Percentiles rank a stretch among this genome's conserved stretches.
Evolutionary conservation across 1,140 invertebrate species (phyloP).

Genomic region (Coptotermes formosanus): DNA sequence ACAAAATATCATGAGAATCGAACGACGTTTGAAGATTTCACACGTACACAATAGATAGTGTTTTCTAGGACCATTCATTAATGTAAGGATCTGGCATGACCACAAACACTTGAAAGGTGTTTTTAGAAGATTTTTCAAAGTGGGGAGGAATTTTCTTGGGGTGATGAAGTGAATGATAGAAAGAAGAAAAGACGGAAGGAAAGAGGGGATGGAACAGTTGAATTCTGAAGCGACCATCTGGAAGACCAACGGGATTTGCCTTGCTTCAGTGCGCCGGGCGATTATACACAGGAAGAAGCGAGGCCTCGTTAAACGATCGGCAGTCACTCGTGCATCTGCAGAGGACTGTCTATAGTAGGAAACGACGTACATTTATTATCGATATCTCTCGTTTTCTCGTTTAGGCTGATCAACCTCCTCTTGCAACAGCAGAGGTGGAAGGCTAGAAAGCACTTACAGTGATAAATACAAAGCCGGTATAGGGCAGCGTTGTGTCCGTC

Average conservation of each 20-base stretch:
- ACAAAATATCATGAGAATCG: not conserved
- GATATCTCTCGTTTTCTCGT: too few species aligned
- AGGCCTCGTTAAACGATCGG: not conserved
- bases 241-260: not conserved
- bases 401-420: too few species aligned
- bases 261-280: not conserved
- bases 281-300: conserved; percentile 1
- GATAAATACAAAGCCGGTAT: too few species aligned
- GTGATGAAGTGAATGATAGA: conserved; percentile 21
- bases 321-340: not conserved
- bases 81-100: not conserved
- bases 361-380: too few species aligned
- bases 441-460: too few species aligned
- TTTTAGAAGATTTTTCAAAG: conserved; percentile 3
- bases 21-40: not conserved
- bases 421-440: too few species aligned
- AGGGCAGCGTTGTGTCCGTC: too few species aligned
- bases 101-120: conserved; percentile 18
- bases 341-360: too few species aligned
- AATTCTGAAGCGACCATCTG: conserved; percentile 15
- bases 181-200: conserved; percentile 22
- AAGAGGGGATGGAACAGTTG: not conserved
- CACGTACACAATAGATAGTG: not conserved
- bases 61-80: conserved; percentile 16
- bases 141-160: conserved; percentile 4